Conservation (phyloP, 2,797 vertebrate genomes). For the Rhodeus uyekii region DNA sequence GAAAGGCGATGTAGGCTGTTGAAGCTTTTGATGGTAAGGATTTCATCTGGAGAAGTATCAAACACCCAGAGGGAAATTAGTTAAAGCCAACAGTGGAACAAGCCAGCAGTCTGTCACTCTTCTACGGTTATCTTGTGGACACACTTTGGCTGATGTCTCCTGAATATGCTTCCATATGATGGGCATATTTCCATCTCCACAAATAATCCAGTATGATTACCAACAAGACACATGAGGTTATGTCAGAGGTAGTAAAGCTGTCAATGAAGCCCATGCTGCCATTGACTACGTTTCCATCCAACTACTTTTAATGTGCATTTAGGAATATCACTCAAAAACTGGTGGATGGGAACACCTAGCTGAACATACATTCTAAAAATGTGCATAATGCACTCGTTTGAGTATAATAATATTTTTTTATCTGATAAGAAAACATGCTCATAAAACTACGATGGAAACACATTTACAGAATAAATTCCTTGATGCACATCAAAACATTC, state of each 20-base stretch:
- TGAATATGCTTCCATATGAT: conserved; percentile 33
- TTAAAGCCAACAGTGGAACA: conserved; percentile 41
- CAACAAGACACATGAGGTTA: conserved; percentile 21
- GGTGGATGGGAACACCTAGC: too few relatives aligned
- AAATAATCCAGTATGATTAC: conserved; percentile 37
- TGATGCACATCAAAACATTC: too few relatives aligned
- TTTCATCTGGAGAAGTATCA: conserved; percentile 42
- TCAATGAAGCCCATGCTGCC: neutral
- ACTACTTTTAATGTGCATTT: too few relatives aligned
- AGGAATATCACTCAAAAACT: too few relatives aligned
- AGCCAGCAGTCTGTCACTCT: conserved; percentile 47
- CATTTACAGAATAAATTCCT: too few relatives aligned
- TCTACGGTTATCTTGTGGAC: conserved; percentile 39
- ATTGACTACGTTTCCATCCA: too few relatives aligned
- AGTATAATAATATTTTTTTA: too few relatives aligned
- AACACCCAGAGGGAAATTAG: conserved; percentile 35
- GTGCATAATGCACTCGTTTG: too few relatives aligned
- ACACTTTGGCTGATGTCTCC: conserved; percentile 43
- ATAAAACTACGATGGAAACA: too few relatives aligned
- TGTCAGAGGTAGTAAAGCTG: conserved; percentile 3
- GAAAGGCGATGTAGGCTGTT: conserved; percentile 3
- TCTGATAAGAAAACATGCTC: too few relatives aligned
- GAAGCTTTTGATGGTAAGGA: conserved; percentile 37
- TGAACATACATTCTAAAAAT: too few relatives aligned
- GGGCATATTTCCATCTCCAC: conserved; percentile 41